Conservation (phyloP, 2,888 invertebrate genomes). For the Epistrophella euchroma region DNA sequence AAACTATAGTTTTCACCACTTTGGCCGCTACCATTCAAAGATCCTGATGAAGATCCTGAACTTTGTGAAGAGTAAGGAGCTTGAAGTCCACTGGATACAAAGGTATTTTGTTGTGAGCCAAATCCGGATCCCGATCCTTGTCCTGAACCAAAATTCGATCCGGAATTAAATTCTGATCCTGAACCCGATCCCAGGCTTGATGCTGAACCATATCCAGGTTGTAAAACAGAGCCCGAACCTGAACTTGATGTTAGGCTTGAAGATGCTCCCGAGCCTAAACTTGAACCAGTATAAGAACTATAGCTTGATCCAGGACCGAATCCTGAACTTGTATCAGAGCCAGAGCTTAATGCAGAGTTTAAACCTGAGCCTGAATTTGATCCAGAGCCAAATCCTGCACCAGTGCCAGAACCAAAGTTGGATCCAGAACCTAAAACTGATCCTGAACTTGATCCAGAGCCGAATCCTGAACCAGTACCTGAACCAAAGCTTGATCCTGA, state of each 20-base stretch:
- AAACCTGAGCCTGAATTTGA: slow-evolving; percentile 3
- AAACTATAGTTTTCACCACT: slow-evolving; percentile 82
- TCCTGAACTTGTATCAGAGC: neutral
- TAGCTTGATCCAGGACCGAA: slow-evolving; percentile 15
- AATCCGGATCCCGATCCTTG: neutral
- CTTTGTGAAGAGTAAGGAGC: slow-evolving; percentile 17
- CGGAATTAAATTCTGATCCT: neutral
- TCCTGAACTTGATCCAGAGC: neutral
- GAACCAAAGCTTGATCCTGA: slow-evolving; percentile 12
- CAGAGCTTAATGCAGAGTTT: neutral
- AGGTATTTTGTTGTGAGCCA: slow-evolving; percentile 5
- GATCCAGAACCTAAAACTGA: neutral
- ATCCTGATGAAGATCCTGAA: neutral
- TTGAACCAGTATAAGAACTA: neutral
- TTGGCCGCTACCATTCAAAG: slow-evolving; percentile 80
- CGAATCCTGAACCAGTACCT: neutral
- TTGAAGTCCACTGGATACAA: slow-evolving; percentile 26
- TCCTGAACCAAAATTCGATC: slow-evolving; percentile 8
- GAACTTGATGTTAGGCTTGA: neutral
- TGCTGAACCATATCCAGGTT: neutral
- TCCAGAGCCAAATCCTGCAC: neutral
- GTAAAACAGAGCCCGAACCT: neutral
- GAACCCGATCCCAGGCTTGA: neutral
- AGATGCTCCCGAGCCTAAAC: neutral
- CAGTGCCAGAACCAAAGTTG: neutral